A percentile compares a stretch with the other conserved stretches of the same genome.
Evolutionary conservation across 2,888 invertebrate species (phyloP).

Genomic region (Caenorhabditis sp.): DNA sequence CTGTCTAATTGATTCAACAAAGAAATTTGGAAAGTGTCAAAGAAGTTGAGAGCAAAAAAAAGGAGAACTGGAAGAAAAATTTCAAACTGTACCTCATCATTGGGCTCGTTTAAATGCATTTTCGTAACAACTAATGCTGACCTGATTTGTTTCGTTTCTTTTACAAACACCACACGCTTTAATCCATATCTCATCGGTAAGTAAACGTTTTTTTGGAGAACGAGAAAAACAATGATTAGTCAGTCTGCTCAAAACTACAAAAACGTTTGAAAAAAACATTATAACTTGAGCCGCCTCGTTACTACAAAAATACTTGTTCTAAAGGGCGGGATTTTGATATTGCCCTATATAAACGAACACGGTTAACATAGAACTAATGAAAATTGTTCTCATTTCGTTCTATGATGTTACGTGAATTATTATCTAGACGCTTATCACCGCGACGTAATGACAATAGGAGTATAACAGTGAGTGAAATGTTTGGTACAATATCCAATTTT

Average conservation of each 20-base stretch:
- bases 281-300: background rate
- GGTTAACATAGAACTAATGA: too few species aligned
- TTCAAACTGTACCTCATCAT: background rate
- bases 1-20: background rate
- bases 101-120: background rate
- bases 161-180: background rate
- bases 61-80: background rate
- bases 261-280: background rate
- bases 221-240: too few species aligned
- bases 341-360: background rate
- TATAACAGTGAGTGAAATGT: background rate
- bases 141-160: background rate
- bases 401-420: background rate
- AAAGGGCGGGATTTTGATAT: background rate
- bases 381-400: too few species aligned
- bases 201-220: constrained; percentile 9
- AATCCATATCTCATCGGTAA: constrained; percentile 1
- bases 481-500: too few species aligned
- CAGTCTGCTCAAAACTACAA: background rate
- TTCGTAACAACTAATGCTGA: constrained; percentile 4
- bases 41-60: too few species aligned
- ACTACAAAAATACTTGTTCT: background rate
- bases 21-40: background rate
- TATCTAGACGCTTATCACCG: background rate
- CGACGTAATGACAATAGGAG: background rate